Evolutionary conservation across 2,113 vertebrate species (phyloP), one percentile per base, ranked within the genome.

Genomic region (Bujurquina vittata): DNA sequence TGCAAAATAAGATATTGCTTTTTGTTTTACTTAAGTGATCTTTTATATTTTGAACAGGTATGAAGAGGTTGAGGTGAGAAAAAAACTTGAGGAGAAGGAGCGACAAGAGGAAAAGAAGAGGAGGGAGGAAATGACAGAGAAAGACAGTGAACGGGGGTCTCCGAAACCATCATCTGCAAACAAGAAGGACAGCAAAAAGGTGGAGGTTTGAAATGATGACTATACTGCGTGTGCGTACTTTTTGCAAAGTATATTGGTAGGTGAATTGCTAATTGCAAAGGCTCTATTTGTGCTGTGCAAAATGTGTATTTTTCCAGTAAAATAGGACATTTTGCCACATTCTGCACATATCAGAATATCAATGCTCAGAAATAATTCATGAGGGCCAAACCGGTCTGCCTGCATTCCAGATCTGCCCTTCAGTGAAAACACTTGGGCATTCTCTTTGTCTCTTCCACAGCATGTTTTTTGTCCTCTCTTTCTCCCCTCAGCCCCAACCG

Each of bases 31-130:
- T 40, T 4, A 1, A 4, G 5, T 22, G 14, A 22, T 62, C 2
- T 80, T 61, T 69, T 58, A n/a, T 23, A 5, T 76, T 79, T 87
- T 29, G 5, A 83, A 85, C 61, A 99, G 98, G 95, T 99, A 99
- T 10, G 98, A 99, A 87, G 98, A 99, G 94, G 96, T 96, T 33
- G 98, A 99, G 93, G 98, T 99, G 81, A 94, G 97, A n/a, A 98
- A 97, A 90, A 97, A 95, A 78, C 97, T 99, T 40, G 98, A 99
- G 91, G 98, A 99, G 90, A 97, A 95, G 76, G 98, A 99, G 72
- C 96, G 94, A 79, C 94, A 93, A 80, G 97, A 98, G 84, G 97
- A 98, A 81, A 96, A 96, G 73, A 96, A 96, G 87, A 96, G 88
- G 86, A 96, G 84, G 85, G 96, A 96, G 83, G 96, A 97, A 78